phyloP scores from a whole-genome alignment of 64 coral and sea anemone genomes.

The Stylophora pistillata region DNA sequence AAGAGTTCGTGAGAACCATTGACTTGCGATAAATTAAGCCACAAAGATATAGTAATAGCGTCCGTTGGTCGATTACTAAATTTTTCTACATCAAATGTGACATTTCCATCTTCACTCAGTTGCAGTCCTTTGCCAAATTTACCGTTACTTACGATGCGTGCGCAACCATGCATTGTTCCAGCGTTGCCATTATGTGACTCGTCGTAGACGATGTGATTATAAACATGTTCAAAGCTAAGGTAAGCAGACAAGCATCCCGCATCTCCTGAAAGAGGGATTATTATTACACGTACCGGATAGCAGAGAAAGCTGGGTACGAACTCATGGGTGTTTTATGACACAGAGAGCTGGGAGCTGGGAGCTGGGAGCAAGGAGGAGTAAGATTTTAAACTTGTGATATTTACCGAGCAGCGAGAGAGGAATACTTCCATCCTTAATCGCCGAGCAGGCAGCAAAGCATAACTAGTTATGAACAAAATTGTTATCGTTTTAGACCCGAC shows the following conservation, averaged over 20 bases:
- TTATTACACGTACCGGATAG: too few relatives aligned
- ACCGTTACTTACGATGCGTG: constrained; percentile 62
- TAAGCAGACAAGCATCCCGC: constrained; percentile 90
- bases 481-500: too few relatives aligned
- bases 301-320: background rate
- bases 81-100: constrained; percentile 75
- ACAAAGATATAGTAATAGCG: constrained; percentile 85
- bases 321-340: background rate
- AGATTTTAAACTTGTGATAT: too few relatives aligned
- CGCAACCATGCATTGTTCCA: constrained; percentile 64
- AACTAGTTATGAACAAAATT: too few relatives aligned
- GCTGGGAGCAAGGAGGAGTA: too few relatives aligned
- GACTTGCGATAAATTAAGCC: constrained; percentile 77
- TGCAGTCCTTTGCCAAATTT: constrained; percentile 82
- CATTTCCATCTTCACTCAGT: constrained; percentile 67
- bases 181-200: constrained; percentile 87
- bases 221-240: constrained; percentile 86
- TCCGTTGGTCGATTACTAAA: constrained; percentile 88
- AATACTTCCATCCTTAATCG: too few relatives aligned
- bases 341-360: background rate
- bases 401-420: too few relatives aligned
- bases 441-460: too few relatives aligned
- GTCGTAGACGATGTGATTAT: constrained; percentile 67
- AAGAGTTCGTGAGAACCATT: constrained; percentile 83
- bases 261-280: constrained; percentile 65